Conservation (phyloP, 2,797 vertebrate genomes). For the Falco novaeseelandiae region DNA sequence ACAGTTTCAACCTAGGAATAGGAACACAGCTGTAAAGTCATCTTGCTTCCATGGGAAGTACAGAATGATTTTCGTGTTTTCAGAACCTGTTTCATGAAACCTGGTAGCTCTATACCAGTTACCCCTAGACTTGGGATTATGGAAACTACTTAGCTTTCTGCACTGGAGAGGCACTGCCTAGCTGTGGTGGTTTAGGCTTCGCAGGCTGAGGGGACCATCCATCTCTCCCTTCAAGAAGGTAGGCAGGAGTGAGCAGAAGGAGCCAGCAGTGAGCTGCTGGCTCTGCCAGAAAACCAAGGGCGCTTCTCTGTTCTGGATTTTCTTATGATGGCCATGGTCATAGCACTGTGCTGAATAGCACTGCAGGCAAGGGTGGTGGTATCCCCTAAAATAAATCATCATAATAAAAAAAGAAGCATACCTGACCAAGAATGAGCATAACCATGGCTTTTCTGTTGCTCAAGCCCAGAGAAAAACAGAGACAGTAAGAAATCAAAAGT, state of each 20-base stretch:
- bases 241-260: neutral
- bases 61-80: neutral
- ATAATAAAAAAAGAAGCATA: neutral
- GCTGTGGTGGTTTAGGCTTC: accelerated
- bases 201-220: neutral
- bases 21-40: neutral
- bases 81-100: neutral
- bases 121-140: neutral
- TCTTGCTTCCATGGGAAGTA: neutral
- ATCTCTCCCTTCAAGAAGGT: neutral
- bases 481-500: neutral
- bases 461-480: neutral
- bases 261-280: neutral
- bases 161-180: neutral
- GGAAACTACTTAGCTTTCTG: neutral
- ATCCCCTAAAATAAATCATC: neutral
- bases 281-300: neutral
- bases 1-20: neutral
- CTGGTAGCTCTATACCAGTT: neutral
- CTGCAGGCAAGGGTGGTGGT: neutral
- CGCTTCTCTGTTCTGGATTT: neutral
- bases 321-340: neutral
- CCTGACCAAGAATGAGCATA: neutral
- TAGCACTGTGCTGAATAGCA: accelerated
- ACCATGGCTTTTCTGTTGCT: neutral